A percentile compares a stretch with the other conserved stretches of the same genome.
phyloP scores from a whole-genome alignment of 2,797 vertebrate species.

The Stomatorhinus walkeri region DNA sequence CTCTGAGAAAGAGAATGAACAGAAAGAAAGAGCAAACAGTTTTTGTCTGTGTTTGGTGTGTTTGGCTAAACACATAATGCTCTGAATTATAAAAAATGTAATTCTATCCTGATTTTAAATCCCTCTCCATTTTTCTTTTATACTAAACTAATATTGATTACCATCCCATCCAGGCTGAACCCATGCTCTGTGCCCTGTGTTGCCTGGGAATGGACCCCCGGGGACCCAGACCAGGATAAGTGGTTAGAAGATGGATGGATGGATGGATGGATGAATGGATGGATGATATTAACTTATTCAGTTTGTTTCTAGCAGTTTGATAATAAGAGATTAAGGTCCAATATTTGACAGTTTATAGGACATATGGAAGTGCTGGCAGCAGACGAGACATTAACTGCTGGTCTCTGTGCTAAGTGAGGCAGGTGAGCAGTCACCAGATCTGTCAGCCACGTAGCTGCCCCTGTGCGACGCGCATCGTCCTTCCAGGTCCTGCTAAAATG shows the following conservation, averaged over 20 bases:
- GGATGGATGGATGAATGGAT: not conserved
- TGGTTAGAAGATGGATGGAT: not conserved
- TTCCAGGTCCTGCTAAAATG: not conserved
- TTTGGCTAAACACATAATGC: not conserved
- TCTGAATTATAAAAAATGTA: not conserved
- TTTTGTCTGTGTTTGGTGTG: not conserved
- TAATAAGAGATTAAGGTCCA: not conserved
- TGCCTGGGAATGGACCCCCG: not conserved
- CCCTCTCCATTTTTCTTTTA: not conserved
- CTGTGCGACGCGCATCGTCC: not conserved
- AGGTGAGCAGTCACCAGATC: not conserved
- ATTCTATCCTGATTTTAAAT: not conserved
- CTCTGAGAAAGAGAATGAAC: not conserved
- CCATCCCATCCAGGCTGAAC: not conserved
- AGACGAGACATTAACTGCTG: not conserved
- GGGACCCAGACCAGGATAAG: not conserved
- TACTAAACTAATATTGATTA: not conserved
- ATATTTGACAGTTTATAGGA: not conserved
- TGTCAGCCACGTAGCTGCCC: not conserved
- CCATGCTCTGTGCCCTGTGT: not conserved
- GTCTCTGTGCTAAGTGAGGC: not conserved
- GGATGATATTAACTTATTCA: not conserved
- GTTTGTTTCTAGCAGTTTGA: not conserved
- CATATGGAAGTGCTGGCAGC: not conserved
- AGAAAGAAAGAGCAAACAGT: not conserved